These are phyloP conservation scores for Chloroceryle amazona DNA, from an alignment of 2,797 vertebrate species.

Conservation along the genomic window DNA sequence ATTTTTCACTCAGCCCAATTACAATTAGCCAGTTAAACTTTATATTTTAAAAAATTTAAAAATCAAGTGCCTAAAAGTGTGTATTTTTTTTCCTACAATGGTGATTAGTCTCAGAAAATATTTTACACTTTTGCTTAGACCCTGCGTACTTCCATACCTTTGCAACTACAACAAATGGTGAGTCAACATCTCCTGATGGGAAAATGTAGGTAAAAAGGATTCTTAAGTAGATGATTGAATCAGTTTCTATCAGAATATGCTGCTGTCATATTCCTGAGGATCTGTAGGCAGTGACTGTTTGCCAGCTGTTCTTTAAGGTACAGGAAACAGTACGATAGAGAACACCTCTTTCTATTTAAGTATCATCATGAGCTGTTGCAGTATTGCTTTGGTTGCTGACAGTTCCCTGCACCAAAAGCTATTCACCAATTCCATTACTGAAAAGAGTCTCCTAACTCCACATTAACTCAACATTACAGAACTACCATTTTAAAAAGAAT, in stretches of 20 bases:
- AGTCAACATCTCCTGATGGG: background rate
- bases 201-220: background rate
- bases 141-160: background rate
- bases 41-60: background rate
- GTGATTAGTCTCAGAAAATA: background rate
- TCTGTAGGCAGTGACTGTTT: background rate
- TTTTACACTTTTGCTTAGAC: background rate
- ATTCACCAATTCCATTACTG: background rate
- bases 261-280: background rate
- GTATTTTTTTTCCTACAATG: rapidly evolving
- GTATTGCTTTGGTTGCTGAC: background rate
- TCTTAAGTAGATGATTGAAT: background rate
- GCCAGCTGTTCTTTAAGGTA: background rate
- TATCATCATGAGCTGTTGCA: background rate
- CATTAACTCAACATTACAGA: background rate
- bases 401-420: background rate
- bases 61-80: background rate
- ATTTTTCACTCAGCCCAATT: background rate
- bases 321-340: background rate
- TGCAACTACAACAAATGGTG: background rate
- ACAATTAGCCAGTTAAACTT: background rate
- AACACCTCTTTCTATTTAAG: background rate
- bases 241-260: background rate
- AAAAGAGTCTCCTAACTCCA: background rate
- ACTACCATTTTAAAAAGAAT: background rate